Percentiles rank a stretch among this genome's conserved stretches.
Evolutionary conservation across 2,888 invertebrate genomes (phyloP).

Genomic region (Ormyrus labotus): DNA sequence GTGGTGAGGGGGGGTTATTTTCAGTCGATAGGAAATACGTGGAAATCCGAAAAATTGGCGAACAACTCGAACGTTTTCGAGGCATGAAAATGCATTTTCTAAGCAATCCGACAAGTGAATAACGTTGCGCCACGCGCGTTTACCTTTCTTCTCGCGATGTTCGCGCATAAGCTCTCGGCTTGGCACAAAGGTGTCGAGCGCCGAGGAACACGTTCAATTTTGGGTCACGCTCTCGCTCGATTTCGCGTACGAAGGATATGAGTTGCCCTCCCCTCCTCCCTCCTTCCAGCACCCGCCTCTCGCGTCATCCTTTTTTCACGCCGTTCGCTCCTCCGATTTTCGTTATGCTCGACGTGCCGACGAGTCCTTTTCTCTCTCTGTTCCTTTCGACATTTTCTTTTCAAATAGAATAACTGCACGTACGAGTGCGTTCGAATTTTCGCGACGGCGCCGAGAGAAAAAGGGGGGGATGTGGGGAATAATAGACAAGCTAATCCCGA

Average conservation of each 20-base stretch:
- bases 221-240: conserved; percentile 30
- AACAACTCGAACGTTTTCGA: not conserved
- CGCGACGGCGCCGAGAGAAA: not conserved
- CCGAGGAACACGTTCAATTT: conserved; percentile 36
- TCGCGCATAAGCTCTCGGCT: not conserved
- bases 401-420: conserved; percentile 34
- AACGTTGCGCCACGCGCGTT: not conserved
- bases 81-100: conserved; percentile 37
- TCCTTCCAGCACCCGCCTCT: too few species aligned
- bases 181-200: not conserved
- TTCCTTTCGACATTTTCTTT: conserved; percentile 4
- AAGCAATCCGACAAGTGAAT: conserved; percentile 24
- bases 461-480: not conserved
- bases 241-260: conserved; percentile 17
- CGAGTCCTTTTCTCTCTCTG: not conserved
- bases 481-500: not conserved
- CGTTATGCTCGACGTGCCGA: not conserved
- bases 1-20: too few species aligned
- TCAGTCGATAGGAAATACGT: too few species aligned
- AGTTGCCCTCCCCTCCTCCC: not conserved
- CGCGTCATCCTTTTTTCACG: not conserved
- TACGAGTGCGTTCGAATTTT: not conserved
- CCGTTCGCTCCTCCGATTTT: not conserved
- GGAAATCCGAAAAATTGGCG: too few species aligned
- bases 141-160: not conserved